These are phyloP conservation scores for Epicampocera succincta DNA, from an alignment of 2,888 invertebrate genomes.

Conservation along the genomic window DNA sequence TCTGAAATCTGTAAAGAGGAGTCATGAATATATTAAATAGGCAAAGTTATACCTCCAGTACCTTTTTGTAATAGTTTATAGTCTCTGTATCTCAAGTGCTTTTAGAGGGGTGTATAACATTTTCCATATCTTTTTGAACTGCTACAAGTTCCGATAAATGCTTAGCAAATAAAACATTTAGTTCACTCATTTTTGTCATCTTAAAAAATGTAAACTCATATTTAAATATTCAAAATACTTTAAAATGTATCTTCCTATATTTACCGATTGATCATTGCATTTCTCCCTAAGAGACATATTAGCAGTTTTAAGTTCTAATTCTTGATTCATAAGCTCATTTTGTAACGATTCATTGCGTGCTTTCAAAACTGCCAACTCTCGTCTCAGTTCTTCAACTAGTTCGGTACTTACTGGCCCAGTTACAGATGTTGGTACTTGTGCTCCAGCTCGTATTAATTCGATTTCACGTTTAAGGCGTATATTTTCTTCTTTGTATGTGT, in stretches of 20 bases:
- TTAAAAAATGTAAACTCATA: conserved; percentile 64
- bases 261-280: conserved; percentile 89
- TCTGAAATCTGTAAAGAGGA: conserved; percentile 57
- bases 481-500: conserved; percentile 95
- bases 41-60: conserved; percentile 57
- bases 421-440: conserved; percentile 55
- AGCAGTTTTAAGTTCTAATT: conserved; percentile 88
- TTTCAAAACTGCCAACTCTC: conserved; percentile 87
- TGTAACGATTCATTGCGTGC: conserved; percentile 92
- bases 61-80: conserved; percentile 77
- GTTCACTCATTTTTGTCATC: conserved; percentile 80
- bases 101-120: conserved; percentile 80
- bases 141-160: conserved; percentile 79
- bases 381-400: conserved; percentile 89
- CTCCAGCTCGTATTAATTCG: conserved; percentile 86
- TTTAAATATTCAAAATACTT: background rate
- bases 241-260: conserved; percentile 4
- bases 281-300: conserved; percentile 81
- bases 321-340: conserved; percentile 90
- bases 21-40: too few species aligned
- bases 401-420: conserved; percentile 84
- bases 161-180: conserved; percentile 80
- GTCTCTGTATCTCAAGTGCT: conserved; percentile 82
- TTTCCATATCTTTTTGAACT: conserved; percentile 82
- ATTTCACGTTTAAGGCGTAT: conserved; percentile 90